Percentiles rank a stretch among this genome's conserved stretches.
Evolutionary conservation across 2,888 invertebrate genomes (phyloP).

Genomic region (Epinotia bilunana): DNA sequence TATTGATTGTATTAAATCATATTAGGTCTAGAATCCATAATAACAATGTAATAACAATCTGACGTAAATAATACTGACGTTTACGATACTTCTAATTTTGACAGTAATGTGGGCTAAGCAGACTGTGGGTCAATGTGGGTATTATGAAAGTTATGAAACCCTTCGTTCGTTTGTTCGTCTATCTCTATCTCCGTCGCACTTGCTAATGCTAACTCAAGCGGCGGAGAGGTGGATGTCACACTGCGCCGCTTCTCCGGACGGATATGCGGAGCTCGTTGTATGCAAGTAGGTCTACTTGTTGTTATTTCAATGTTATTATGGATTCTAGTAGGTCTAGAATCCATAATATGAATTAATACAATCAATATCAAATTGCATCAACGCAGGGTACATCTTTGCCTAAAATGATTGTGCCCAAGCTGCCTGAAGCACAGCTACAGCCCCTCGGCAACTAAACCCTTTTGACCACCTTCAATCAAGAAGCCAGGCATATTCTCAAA

Average conservation of each 20-base stretch:
- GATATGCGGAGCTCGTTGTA: no score
- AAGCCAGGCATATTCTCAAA: neutral
- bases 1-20: neutral
- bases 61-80: neutral
- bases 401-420: neutral
- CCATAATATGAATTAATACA: neutral
- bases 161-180: no score
- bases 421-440: neutral
- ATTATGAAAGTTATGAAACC: no score
- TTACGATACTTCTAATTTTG: neutral
- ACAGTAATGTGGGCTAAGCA: neutral
- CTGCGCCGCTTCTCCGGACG: no score
- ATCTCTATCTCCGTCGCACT: no score
- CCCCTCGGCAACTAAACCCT: neutral
- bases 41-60: neutral
- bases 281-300: no score
- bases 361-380: neutral
- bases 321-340: no score
- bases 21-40: neutral
- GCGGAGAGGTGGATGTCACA: no score
- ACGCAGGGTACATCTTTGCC: neutral
- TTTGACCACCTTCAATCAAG: neutral
- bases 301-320: neutral
- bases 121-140: no score
- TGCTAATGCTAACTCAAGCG: no score